Base-by-base conservation (phyloP, 1,140 invertebrate species). In the Listronotus oregonensis region DNA sequence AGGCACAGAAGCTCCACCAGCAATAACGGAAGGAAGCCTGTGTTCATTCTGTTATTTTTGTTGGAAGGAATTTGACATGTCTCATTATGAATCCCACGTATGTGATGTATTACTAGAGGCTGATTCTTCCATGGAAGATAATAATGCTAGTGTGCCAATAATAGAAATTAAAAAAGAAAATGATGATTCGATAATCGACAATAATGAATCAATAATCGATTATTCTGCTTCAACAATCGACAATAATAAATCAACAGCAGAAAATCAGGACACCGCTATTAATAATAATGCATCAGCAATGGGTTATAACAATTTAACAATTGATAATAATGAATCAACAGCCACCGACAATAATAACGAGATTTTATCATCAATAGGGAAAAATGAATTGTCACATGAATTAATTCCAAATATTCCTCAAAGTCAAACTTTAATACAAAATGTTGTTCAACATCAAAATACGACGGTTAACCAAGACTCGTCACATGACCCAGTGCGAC, bases 11-110 rank as follows among this genome's bases (percentile, higher is more conserved):
- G 11, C 12, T 49, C 11, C 5, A 14, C 6, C n/a, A 17, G 32
- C 57, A 49, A n/a, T 15, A 3, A 0, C 14, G 7, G 5, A n/a
- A n/a, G 14, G 32, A 31, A n/a, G 17, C 32, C n/a, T 55, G 5
- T 55, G 17, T 17, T 51, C 49, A n/a, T 51, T 51, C 32, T 51
- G 49, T 18, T 31, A 51, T 12, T 10, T 51, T 11, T 51, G 49
- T 34, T 51, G 12, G 21, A 27, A 27, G 11, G 49, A 51, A 51
- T 51, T 51, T 51, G 49, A 51, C 49, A 15, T 34, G 11, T 32
- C 32, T 27, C 11, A 4, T 15, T 15, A 15, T 14, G 11, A n/a
- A 14, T 46, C 43, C 3, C 43, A 46, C 17, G 15, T 4, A 46
- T 46, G 43, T 15, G 39, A 40, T 3, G 10, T 12, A 12, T 10